Evolutionary conservation across 2,797 vertebrate genomes (phyloP).

Genomic region (Cossypha dichroa): DNA sequence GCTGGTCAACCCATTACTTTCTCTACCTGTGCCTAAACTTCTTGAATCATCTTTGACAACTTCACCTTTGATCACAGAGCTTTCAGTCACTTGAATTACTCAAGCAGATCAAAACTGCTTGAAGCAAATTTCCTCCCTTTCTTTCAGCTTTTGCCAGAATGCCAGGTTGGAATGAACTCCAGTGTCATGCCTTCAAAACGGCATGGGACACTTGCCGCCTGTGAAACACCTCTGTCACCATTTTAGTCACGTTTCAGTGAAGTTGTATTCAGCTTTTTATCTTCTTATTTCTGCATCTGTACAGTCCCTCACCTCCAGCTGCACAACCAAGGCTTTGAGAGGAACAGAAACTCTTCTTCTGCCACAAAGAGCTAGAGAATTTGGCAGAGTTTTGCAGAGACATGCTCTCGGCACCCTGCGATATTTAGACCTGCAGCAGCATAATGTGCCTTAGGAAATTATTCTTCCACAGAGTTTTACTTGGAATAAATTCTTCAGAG

Average conservation of each 20-base stretch:
- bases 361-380: neutral
- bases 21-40: neutral
- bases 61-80: neutral
- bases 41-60: neutral
- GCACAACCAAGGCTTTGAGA: neutral
- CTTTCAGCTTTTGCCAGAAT: neutral
- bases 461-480: neutral
- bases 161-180: neutral
- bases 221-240: neutral
- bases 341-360: neutral
- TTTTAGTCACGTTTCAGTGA: neutral
- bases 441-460: neutral
- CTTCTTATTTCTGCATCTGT: neutral
- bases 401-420: neutral
- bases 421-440: neutral
- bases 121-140: neutral
- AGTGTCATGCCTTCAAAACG: neutral
- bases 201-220: neutral
- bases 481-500: neutral
- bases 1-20: neutral
- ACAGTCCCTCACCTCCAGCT: neutral
- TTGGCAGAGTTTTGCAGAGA: neutral
- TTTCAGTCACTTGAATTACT: neutral
- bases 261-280: neutral
- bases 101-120: neutral